Percentiles rank a stretch among this genome's conserved stretches.
phyloP scores from a whole-genome alignment of 2,888 invertebrate genomes.

The Norana najaformis region DNA sequence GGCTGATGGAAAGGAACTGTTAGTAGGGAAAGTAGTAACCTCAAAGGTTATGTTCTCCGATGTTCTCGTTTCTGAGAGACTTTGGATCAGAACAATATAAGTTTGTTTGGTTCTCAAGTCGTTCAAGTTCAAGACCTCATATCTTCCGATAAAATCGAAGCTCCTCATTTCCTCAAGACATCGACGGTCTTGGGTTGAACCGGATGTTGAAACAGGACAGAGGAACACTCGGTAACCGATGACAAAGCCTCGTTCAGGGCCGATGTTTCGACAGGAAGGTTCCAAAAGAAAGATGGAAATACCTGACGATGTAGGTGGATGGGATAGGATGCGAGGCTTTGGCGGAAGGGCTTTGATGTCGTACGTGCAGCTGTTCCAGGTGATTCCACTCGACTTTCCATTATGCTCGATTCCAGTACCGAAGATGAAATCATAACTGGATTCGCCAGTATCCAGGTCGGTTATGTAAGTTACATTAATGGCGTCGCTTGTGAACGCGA shows the following conservation, averaged over 20 bases:
- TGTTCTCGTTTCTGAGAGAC: neutral
- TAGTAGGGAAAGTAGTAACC: no score
- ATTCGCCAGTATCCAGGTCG: neutral
- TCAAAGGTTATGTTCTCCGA: neutral
- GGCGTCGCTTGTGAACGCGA: neutral
- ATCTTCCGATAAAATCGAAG: no score
- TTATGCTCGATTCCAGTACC: neutral
- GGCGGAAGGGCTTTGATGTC: neutral
- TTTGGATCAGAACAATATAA: neutral
- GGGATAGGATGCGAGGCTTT: neutral
- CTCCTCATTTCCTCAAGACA: no score
- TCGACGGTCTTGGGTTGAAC: no score
- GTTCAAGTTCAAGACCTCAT: neutral
- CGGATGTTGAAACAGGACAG: neutral
- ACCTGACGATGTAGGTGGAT: neutral
- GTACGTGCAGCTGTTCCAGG: neutral
- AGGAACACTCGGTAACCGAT: neutral
- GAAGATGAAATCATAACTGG: neutral
- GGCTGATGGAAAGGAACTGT: neutral
- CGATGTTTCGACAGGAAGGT: neutral
- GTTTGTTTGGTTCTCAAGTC: neutral
- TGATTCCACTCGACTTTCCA: neutral
- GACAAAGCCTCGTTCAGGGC: neutral
- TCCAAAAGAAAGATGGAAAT: neutral
- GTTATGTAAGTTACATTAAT: neutral